Conservation (phyloP, 2,797 vertebrate genomes). For the Notolabrus celidotus region DNA sequence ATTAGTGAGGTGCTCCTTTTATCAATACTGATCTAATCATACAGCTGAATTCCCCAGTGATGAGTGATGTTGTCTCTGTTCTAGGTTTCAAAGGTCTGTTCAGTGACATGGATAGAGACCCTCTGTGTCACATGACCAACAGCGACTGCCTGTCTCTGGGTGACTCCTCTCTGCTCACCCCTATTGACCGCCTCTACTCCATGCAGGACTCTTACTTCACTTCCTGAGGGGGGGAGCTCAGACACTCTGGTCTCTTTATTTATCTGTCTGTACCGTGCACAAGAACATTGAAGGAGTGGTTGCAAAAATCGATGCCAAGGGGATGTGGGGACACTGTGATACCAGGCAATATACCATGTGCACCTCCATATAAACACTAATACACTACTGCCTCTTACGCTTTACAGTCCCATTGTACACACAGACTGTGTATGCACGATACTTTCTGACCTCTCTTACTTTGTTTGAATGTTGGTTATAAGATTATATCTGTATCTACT, state of each 20-base stretch:
- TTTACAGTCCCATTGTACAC: conserved; percentile 42
- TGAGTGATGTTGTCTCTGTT: conserved; percentile 7
- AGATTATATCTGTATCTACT: conserved; percentile 54
- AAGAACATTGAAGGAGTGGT: conserved; percentile 16
- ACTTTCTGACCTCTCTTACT: conserved; percentile 35
- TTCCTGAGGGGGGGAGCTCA: conserved; percentile 85
- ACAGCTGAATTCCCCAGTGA: neutral
- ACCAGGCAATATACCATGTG: conserved; percentile 45
- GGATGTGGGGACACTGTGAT: conserved; percentile 44
- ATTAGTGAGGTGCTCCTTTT: no score
- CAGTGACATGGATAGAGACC: conserved; percentile 89
- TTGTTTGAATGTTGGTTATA: conserved; percentile 56
- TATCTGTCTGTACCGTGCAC: conserved; percentile 26
- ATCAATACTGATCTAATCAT: no score
- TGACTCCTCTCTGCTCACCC: conserved; percentile 91
- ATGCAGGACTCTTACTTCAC: conserved; percentile 99
- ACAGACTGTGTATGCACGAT: conserved; percentile 48
- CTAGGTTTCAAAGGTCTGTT: conserved; percentile 92
- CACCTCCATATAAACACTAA: conserved; percentile 42
- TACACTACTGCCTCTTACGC: conserved; percentile 47
- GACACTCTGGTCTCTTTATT: conserved; percentile 23
- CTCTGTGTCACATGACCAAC: conserved; percentile 89
- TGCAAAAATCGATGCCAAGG: conserved; percentile 26
- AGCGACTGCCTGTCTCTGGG: conserved; percentile 88
- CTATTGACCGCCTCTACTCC: conserved; percentile 97